These are phyloP conservation scores for Venustaconcha ellipsiformis DNA, from an alignment of 1,140 invertebrate genomes.

Conservation along the genomic window DNA sequence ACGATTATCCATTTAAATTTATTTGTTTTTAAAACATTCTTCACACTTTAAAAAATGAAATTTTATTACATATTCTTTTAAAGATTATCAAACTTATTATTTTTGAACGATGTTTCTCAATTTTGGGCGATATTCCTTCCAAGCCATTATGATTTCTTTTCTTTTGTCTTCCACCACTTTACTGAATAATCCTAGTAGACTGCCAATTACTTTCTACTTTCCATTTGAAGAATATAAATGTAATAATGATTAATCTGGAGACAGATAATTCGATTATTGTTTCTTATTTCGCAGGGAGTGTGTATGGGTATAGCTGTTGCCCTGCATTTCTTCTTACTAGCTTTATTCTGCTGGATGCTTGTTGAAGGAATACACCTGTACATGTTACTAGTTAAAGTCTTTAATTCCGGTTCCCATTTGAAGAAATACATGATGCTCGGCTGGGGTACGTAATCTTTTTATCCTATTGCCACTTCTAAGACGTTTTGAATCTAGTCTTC, in stretches of 20 bases:
- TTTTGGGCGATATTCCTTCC: no score
- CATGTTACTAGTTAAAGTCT: conserved; percentile 92
- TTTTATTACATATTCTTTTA: background rate
- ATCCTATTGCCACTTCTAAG: no score
- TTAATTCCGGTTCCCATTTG: conserved; percentile 84
- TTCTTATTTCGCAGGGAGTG: conserved; percentile 37
- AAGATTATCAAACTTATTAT: background rate
- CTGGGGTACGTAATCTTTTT: conserved; percentile 70
- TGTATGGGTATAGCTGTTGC: conserved; percentile 65
- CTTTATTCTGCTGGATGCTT: conserved; percentile 72
- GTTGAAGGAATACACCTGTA: conserved; percentile 81
- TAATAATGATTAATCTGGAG: background rate
- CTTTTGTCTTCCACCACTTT: no score
- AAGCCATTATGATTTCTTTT: no score
- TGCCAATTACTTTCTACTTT: no score
- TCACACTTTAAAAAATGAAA: background rate
- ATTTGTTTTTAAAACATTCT: background rate
- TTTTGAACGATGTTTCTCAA: no score
- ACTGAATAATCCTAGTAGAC: no score
- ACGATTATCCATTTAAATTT: background rate
- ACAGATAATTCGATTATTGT: background rate
- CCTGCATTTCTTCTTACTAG: conserved; percentile 69
- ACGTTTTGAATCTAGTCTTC: no score
- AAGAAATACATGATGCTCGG: conserved; percentile 69
- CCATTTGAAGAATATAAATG: no score